A percentile compares a stretch with the other conserved stretches of the same genome.
Conservation (phyloP, 2,797 vertebrate genomes). For the Eurystomus glaucurus region DNA sequence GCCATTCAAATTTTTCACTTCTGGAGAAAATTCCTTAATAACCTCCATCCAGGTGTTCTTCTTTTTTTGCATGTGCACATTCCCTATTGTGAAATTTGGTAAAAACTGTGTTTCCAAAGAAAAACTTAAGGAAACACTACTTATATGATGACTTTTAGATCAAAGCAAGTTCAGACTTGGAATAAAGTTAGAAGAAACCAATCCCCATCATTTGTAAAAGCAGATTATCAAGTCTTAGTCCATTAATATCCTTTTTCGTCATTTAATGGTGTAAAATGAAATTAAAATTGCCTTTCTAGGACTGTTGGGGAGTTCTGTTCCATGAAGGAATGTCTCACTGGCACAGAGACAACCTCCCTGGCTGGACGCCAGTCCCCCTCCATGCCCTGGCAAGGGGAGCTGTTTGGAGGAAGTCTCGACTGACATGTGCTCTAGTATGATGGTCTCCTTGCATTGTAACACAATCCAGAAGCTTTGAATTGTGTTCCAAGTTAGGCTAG, state of each 20-base stretch:
- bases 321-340: constrained; percentile 21
- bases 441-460: background rate
- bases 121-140: background rate
- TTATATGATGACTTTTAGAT: background rate
- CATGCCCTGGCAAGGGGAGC: constrained; percentile 5
- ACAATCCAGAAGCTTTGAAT: background rate
- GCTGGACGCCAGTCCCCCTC: background rate
- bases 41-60: background rate
- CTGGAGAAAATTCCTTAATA: background rate
- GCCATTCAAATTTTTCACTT: background rate
- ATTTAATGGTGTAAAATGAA: background rate
- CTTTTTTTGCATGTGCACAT: background rate
- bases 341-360: background rate
- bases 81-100: background rate
- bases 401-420: background rate
- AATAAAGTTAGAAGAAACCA: background rate
- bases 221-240: background rate
- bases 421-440: background rate
- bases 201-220: background rate
- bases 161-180: background rate
- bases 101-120: background rate
- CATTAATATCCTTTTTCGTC: background rate
- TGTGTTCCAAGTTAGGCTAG: background rate
- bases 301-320: background rate
- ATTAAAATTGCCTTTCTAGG: constrained; percentile 19